Conservation (phyloP, 2,797 vertebrate species). For the Rhadinocentrus ornatus region DNA sequence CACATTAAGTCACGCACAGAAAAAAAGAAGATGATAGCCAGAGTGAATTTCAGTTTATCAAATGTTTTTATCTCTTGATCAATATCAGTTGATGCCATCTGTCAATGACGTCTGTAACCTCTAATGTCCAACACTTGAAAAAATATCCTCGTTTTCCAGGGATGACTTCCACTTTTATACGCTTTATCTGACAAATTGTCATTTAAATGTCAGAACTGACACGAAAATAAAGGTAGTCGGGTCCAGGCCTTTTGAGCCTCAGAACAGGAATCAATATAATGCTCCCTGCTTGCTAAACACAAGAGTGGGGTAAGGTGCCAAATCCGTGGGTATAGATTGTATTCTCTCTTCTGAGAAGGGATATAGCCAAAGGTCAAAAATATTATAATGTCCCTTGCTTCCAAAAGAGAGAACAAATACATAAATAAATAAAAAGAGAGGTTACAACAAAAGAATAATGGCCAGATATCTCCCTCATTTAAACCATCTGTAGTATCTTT, state of each 20-base stretch:
- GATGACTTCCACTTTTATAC: not conserved
- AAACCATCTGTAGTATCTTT: conserved; percentile 14
- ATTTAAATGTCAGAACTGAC: conserved; percentile 19
- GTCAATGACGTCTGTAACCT: conserved; percentile 4
- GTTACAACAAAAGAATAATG: conserved; percentile 2
- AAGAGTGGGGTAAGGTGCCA: not conserved
- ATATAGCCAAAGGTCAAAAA: conserved; percentile 33
- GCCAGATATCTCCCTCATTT: conserved; percentile 13
- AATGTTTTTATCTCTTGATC: conserved; percentile 12
- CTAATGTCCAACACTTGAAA: not conserved
- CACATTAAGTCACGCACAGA: conserved; percentile 11
- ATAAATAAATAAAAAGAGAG: not conserved
- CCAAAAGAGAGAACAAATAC: conserved; percentile 3
- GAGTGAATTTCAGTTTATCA: conserved; percentile 20
- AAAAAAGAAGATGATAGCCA: conserved; percentile 7
- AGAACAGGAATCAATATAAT: conserved; percentile 2
- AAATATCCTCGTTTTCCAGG: not conserved
- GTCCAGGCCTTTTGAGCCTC: not conserved
- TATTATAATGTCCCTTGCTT: not conserved
- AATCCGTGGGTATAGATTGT: conserved; percentile 22
- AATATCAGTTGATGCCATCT: conserved; percentile 17
- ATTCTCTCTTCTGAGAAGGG: conserved; percentile 13
- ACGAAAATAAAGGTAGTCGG: conserved; percentile 10
- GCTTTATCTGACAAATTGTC: conserved; percentile 1
- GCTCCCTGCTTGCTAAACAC: conserved; percentile 21